Evolutionary conservation across 2,797 vertebrate genomes (phyloP), one percentile per base, ranked within the genome.

Genomic region (Australoheros facetus): DNA sequence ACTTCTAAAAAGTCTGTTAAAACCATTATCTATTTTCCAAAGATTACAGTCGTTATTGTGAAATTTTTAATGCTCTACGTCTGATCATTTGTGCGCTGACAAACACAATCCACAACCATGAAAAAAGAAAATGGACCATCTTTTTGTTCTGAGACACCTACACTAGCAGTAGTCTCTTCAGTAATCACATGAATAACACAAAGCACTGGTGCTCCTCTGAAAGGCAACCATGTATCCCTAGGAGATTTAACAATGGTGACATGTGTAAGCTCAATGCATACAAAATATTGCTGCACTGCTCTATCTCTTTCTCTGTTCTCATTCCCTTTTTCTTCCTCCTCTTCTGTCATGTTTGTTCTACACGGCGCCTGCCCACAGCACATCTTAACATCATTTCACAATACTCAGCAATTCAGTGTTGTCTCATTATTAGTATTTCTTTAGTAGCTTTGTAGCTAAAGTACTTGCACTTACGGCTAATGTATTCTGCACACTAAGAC

Each of bases 401-500:
- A 92, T 87, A 88, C 89, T 93, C 93, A 88, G 91, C 89, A 64
- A 83, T 91, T 92, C 89, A 75, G 83, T 85, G 80, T 37, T 59
- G 32, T 80, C 85, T 91, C 88, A 89, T 92, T 91, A 93, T 92
- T 90, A 92, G 87, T 86, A 82, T 90, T 91, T 92, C 92, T 83
- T 85, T 85, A 70, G 88, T 77, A 83, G 92, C 89, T 90, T 90
- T 90, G 89, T 85, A 85, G 87, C 90, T 76, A 88, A 89, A 89
- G 89, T 58, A 85, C 86, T 86, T 53, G 75, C 91, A 91, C 89
- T 93, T 88, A 90, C 64, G 88, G 94, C 95, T 98, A 98, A 98
- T 98, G 97, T 98, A 98, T 98, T 98, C 97, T 94, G 95, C 96
- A 96, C 97, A 97, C 96, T 95, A 95, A 95, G 97, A 97, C 96